Evolutionary conservation across 2,113 vertebrate genomes (phyloP).

Genomic region (Callipepla californica): DNA sequence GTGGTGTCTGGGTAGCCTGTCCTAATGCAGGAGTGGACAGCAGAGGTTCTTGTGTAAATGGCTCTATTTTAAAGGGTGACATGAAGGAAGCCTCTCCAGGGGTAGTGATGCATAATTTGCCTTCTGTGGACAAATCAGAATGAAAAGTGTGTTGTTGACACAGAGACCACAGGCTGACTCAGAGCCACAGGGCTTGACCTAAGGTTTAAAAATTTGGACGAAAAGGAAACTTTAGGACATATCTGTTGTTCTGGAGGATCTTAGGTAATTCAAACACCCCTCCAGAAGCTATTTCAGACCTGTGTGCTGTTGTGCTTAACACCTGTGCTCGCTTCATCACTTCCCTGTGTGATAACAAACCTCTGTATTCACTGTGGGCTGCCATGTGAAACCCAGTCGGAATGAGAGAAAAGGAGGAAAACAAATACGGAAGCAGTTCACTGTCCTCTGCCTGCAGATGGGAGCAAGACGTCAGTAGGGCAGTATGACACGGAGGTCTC

Average conservation of each 20-base stretch:
- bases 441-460: neutral
- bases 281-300: neutral
- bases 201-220: neutral
- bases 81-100: neutral
- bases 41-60: neutral
- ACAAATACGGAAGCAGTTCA: neutral
- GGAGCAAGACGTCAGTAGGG: neutral
- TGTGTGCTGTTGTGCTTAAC: neutral
- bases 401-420: neutral
- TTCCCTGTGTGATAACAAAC: neutral
- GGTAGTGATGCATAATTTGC: neutral
- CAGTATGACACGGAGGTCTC: neutral
- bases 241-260: neutral
- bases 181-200: neutral
- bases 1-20: neutral
- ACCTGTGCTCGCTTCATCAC: neutral
- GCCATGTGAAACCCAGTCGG: neutral
- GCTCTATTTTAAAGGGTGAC: neutral
- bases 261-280: neutral
- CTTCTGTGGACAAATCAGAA: neutral
- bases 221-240: neutral
- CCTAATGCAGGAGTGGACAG: neutral
- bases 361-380: neutral
- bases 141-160: neutral
- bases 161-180: neutral